Evolutionary conservation across 2,888 invertebrate species (phyloP).

Genomic region (Apamea epomidion): DNA sequence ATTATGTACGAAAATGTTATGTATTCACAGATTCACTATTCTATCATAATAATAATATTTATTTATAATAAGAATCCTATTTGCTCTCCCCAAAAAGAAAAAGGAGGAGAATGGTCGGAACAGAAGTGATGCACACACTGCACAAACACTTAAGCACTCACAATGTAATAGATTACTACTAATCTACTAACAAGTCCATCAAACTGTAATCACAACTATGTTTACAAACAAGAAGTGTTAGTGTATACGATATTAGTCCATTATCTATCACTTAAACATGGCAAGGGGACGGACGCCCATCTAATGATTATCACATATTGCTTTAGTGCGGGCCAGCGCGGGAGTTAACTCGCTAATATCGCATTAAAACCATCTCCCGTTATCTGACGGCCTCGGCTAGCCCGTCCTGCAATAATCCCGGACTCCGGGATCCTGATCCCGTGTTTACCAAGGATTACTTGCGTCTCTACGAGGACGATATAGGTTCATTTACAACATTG

Average conservation of each 20-base stretch:
- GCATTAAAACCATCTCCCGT: conserved; percentile 77
- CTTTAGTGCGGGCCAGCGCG: conserved; percentile 54
- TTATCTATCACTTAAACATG: conserved; percentile 68
- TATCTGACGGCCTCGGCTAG: conserved; percentile 76
- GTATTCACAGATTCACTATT: not conserved
- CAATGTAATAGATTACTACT: conserved; percentile 48
- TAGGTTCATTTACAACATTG: conserved; percentile 66
- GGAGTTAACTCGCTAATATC: conserved; percentile 81
- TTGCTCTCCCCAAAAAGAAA: not conserved
- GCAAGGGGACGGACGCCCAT: conserved; percentile 64
- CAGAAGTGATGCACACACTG: conserved; percentile 31
- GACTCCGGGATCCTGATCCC: conserved; percentile 75
- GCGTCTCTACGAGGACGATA: conserved; percentile 73
- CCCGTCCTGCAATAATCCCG: conserved; percentile 76
- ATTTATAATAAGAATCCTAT: not conserved
- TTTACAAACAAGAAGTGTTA: conserved; percentile 62
- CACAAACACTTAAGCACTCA: conserved; percentile 20
- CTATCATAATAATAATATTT: not conserved
- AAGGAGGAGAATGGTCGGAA: not conserved
- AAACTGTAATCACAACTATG: conserved; percentile 59
- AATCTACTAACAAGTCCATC: conserved; percentile 61
- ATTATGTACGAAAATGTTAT: not conserved
- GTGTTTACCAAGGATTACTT: conserved; percentile 80
- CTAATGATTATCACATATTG: conserved; percentile 71
- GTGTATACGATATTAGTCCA: conserved; percentile 61